phyloP scores from a whole-genome alignment of 2,113 vertebrate genomes.

The Phaetusa simplex region DNA sequence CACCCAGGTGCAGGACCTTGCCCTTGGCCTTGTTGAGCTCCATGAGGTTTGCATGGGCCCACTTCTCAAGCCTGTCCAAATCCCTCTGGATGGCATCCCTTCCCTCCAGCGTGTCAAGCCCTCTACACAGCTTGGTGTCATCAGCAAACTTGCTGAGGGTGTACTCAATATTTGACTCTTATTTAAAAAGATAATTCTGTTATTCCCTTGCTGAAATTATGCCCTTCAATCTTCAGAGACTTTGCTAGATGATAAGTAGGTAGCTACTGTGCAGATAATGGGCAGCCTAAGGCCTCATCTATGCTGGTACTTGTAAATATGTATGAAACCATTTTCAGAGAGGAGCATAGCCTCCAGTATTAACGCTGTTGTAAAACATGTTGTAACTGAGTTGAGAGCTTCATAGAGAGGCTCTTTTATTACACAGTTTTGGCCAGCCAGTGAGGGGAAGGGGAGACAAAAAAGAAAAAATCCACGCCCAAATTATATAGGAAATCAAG shows the following conservation, averaged over 20 bases:
- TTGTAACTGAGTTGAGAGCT: background rate
- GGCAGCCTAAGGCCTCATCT: constrained; percentile 7
- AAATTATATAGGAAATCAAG: background rate
- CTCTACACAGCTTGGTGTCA: background rate
- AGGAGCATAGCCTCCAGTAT: background rate
- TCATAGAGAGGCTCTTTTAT: background rate
- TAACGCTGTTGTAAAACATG: background rate
- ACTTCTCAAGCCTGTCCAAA: background rate
- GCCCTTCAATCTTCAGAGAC: background rate
- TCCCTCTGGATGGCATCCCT: background rate
- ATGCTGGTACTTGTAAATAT: background rate
- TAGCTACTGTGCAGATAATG: background rate
- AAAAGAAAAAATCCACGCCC: background rate
- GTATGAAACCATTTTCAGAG: background rate
- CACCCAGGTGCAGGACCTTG: background rate
- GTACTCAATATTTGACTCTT: background rate
- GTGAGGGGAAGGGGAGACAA: background rate
- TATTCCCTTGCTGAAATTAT: background rate
- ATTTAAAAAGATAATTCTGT: background rate
- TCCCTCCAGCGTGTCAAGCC: background rate
- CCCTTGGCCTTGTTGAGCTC: background rate
- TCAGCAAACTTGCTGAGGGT: background rate
- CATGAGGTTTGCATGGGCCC: background rate
- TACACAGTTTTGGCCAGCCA: background rate
- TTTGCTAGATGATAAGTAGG: background rate